Evolutionary conservation across 2,113 vertebrate species (phyloP).

Genomic region (Megaceryle maxima): DNA sequence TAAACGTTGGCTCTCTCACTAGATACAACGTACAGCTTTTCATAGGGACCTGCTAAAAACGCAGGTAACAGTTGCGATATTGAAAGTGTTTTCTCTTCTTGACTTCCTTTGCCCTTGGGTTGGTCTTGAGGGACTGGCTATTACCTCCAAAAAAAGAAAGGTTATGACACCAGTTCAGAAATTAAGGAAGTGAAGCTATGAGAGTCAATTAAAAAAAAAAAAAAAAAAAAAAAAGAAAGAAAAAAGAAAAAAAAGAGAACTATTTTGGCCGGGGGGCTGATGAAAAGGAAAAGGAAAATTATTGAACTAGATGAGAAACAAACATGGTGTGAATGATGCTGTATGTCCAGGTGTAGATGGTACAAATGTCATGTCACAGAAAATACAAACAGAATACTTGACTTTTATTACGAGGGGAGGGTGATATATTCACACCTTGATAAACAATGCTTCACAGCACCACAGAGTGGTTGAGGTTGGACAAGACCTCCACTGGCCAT

Average conservation of each 20-base stretch:
- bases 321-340: neutral
- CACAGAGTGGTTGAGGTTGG: neutral
- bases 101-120: neutral
- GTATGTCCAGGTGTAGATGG: accelerated
- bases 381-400: neutral
- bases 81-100: neutral
- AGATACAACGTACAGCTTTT: neutral
- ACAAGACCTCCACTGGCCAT: neutral
- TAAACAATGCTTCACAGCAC: neutral
- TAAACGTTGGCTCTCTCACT: neutral
- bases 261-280: neutral
- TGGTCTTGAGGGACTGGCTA: neutral
- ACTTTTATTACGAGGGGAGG: neutral
- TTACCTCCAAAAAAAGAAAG: neutral
- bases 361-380: neutral
- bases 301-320: neutral
- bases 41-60: neutral
- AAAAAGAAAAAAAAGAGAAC: neutral
- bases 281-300: neutral
- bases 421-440: neutral
- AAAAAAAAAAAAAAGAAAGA: neutral
- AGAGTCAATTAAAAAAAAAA: neutral
- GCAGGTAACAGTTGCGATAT: neutral
- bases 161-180: neutral
- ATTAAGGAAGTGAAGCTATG: neutral